Evolutionary conservation across 2,888 invertebrate genomes (phyloP).

Genomic region (Aethes cnicana): DNA sequence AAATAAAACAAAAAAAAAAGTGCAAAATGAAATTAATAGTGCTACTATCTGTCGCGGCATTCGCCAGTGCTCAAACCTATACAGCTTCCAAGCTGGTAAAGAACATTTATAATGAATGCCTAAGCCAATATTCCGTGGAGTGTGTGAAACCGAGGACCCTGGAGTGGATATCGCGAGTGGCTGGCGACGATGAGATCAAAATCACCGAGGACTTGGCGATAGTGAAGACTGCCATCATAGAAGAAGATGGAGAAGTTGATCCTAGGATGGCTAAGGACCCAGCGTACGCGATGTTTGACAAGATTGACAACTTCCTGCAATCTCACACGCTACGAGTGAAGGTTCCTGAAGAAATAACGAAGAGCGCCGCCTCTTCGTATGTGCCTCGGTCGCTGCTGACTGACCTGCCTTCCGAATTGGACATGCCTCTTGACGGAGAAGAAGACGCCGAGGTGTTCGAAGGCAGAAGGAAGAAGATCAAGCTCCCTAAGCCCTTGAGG

Average conservation of each 20-base stretch:
- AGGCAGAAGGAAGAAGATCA: constrained; percentile 78
- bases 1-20: constrained; percentile 49
- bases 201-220: constrained; percentile 90
- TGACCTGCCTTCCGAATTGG: constrained; percentile 85
- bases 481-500: constrained; percentile 77
- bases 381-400: constrained; percentile 85
- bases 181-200: constrained; percentile 86
- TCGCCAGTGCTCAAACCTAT: constrained; percentile 62
- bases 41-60: constrained; percentile 61
- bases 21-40: constrained; percentile 75
- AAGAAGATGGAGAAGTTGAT: constrained; percentile 59
- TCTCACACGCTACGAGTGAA: constrained; percentile 89
- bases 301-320: constrained; percentile 88
- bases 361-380: constrained; percentile 81
- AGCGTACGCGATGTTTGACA: constrained; percentile 85
- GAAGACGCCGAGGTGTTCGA: constrained; percentile 71
- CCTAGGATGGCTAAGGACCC: constrained; percentile 80
- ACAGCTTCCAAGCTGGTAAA: constrained; percentile 85
- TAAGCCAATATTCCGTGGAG: constrained; percentile 86
- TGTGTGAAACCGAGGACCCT: constrained; percentile 91
- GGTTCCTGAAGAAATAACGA: constrained; percentile 85
- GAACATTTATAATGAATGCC: constrained; percentile 86
- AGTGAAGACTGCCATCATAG: constrained; percentile 83
- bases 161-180: constrained; percentile 87
- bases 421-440: constrained; percentile 86